phyloP scores from a whole-genome alignment of 2,113 vertebrate genomes.

The Semnopithecus entellus region DNA sequence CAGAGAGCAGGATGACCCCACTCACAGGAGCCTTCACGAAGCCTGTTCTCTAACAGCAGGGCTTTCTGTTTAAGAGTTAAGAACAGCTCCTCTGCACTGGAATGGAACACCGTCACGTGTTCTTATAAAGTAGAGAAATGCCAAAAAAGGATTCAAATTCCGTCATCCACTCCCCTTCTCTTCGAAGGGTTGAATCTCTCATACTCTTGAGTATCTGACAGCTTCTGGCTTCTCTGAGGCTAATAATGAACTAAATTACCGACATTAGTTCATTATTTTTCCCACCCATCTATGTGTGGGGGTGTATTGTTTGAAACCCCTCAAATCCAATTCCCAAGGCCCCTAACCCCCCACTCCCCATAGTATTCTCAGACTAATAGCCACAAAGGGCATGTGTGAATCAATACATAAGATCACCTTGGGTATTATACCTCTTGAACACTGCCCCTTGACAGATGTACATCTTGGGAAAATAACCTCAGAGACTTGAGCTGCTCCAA shows the following conservation, averaged over 20 bases:
- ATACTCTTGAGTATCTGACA: background rate
- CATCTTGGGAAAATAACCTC: background rate
- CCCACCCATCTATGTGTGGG: background rate
- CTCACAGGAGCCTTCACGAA: background rate
- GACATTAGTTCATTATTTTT: background rate
- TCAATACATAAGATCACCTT: background rate
- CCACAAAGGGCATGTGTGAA: background rate
- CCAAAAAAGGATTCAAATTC: background rate
- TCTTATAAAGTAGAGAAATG: background rate
- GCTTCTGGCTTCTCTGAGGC: background rate
- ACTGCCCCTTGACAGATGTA: background rate
- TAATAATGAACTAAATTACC: too few relatives aligned
- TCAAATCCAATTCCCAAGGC: background rate
- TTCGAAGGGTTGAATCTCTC: background rate
- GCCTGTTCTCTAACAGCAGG: background rate
- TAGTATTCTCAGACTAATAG: background rate
- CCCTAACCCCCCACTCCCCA: too few relatives aligned
- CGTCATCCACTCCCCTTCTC: background rate
- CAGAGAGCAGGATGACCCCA: background rate
- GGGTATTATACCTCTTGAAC: background rate
- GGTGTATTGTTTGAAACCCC: background rate
- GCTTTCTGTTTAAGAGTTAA: background rate
- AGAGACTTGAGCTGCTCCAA: background rate
- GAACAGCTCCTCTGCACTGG: background rate
- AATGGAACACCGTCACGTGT: background rate